A percentile compares a stretch with the other conserved stretches of the same genome.
phyloP scores from a whole-genome alignment of 2,888 invertebrate genomes.

The Philereme transversata region DNA sequence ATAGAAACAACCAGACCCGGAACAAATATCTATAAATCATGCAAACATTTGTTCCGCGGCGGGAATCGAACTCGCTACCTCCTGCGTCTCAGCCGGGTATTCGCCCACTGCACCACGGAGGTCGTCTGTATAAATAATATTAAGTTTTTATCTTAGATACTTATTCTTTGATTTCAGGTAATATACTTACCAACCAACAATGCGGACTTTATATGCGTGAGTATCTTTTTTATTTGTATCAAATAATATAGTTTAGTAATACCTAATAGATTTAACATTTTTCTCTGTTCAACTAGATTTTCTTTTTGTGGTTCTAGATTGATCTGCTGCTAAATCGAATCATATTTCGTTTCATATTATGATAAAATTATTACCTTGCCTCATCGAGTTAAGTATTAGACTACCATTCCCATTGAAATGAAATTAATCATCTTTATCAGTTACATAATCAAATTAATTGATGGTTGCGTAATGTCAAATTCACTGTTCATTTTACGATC shows the following conservation, averaged over 20 bases:
- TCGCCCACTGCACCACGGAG: too few species aligned
- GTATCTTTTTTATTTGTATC: slow-evolving; percentile 47
- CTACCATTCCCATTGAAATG: neutral
- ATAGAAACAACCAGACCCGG: too few species aligned
- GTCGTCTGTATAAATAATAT: too few species aligned
- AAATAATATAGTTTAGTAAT: neutral
- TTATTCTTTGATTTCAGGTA: slow-evolving; percentile 70
- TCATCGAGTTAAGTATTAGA: neutral
- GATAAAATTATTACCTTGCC: neutral
- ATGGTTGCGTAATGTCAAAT: slow-evolving; percentile 6
- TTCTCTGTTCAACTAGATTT: too few species aligned
- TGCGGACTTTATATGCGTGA: slow-evolving; percentile 66
- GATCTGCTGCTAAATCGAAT: slow-evolving; percentile 4
- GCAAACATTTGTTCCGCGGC: too few species aligned
- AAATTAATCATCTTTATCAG: slow-evolving; percentile 9
- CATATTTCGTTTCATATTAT: slow-evolving; percentile 5
- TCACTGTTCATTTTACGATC: neutral
- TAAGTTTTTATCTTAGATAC: slow-evolving; percentile 39
- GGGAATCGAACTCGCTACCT: too few species aligned
- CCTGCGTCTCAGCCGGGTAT: too few species aligned
- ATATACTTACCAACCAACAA: slow-evolving; percentile 64
- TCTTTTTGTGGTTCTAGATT: too few species aligned
- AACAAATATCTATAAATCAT: too few species aligned
- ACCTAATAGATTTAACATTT: too few species aligned
- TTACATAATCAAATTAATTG: slow-evolving; percentile 14